These are phyloP conservation scores for Dicrostonyx torquatus DNA, from an alignment of 2,797 vertebrate genomes.

Conservation along the genomic window DNA sequence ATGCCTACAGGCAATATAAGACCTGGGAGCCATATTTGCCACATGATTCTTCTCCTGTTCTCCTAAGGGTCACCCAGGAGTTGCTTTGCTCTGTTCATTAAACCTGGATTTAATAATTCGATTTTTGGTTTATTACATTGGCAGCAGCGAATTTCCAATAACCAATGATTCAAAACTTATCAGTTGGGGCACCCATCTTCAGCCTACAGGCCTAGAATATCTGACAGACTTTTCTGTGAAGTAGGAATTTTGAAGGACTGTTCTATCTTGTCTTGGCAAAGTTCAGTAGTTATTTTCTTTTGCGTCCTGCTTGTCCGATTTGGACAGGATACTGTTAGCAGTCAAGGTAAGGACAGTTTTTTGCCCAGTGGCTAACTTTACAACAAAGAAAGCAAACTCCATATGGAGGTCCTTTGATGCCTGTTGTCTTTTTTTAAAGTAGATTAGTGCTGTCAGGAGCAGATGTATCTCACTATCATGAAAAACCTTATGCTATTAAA, in stretches of 20 bases:
- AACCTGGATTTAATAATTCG: no score
- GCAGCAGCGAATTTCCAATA: no score
- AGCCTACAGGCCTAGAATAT: neutral
- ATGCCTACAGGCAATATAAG: no score
- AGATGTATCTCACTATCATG: neutral
- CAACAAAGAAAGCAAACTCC: neutral
- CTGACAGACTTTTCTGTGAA: neutral
- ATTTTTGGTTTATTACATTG: no score
- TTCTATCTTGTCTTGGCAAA: neutral
- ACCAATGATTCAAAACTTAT: no score
- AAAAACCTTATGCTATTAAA: neutral
- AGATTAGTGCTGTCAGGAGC: neutral
- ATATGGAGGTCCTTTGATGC: neutral
- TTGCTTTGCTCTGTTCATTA: no score
- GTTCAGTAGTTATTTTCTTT: neutral
- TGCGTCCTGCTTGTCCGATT: neutral
- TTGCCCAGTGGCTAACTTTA: neutral
- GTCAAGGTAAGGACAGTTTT: neutral
- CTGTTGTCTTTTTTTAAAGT: neutral
- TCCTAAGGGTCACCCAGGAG: no score
- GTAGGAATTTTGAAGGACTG: neutral
- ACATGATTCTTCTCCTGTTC: no score
- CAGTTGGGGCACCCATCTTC: neutral
- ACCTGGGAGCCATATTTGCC: no score
- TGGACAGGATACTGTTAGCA: neutral